phyloP scores from a whole-genome alignment of 2,888 invertebrate genomes.

The Meghimatium bilineatum region DNA sequence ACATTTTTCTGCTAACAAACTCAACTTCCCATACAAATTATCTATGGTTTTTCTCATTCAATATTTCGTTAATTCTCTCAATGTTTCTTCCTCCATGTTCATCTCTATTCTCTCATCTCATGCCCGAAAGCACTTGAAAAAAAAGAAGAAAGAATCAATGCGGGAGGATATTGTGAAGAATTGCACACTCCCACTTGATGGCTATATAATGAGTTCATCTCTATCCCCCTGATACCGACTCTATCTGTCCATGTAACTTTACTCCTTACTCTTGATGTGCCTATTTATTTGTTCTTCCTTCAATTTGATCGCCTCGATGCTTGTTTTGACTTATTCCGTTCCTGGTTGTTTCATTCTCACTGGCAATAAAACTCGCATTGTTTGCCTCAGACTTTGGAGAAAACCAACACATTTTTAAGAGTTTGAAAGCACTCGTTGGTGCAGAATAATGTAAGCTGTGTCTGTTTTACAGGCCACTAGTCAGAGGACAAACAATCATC shows the following conservation, averaged over 20 bases:
- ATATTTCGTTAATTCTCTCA: too few relatives aligned
- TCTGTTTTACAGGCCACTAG: background rate
- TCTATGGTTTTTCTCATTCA: too few relatives aligned
- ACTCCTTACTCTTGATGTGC: background rate
- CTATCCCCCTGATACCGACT: background rate
- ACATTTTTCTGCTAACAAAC: too few relatives aligned
- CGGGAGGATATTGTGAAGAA: too few relatives aligned
- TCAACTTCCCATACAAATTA: too few relatives aligned
- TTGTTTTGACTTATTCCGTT: background rate
- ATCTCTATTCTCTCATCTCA: too few relatives aligned
- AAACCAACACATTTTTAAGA: background rate
- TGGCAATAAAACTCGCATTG: background rate
- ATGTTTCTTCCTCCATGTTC: too few relatives aligned
- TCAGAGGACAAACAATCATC: background rate
- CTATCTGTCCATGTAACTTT: background rate
- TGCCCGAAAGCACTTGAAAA: too few relatives aligned
- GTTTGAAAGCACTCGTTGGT: background rate
- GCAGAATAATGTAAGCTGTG: background rate
- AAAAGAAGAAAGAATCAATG: too few relatives aligned
- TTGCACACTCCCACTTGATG: too few relatives aligned
- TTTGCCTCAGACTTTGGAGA: background rate
- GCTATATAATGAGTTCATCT: background rate
- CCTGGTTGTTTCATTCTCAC: background rate
- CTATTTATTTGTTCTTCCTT: background rate
- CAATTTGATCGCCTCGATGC: background rate